Conservation (phyloP, 2,113 vertebrate genomes). For the Nothocercus julius region DNA sequence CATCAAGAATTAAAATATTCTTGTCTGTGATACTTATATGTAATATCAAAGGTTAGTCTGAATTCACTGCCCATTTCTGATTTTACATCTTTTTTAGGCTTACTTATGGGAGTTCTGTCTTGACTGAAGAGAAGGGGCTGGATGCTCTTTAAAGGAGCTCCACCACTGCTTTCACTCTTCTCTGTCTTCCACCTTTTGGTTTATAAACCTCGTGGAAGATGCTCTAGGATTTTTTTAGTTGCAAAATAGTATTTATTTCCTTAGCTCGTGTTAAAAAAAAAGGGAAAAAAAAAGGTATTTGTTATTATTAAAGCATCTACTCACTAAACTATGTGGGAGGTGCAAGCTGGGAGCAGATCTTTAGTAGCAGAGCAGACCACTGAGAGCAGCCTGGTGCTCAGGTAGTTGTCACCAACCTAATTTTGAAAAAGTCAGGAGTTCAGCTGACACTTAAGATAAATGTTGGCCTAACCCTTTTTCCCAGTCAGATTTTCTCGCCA, state of each 20-base stretch:
- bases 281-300: neutral
- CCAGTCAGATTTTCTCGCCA: neutral
- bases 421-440: neutral
- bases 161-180: neutral
- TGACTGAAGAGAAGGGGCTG: neutral
- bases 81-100: neutral
- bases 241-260: too few relatives aligned
- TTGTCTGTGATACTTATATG: neutral
- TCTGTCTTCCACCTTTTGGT: neutral
- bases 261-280: too few relatives aligned
- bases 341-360: rapidly evolving
- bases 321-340: neutral
- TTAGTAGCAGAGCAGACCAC: neutral
- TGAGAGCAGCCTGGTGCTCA: neutral
- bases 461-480: neutral
- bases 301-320: neutral
- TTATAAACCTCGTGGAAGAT: neutral
- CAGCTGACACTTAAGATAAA: neutral
- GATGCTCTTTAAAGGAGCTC: neutral
- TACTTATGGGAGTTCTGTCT: neutral
- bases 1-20: neutral
- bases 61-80: neutral
- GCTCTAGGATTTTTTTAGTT: neutral
- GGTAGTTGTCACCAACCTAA: rapidly evolving
- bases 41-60: neutral